Base-by-base conservation (phyloP, 2,113 vertebrate genomes). In the Tauraco erythrolophus region DNA sequence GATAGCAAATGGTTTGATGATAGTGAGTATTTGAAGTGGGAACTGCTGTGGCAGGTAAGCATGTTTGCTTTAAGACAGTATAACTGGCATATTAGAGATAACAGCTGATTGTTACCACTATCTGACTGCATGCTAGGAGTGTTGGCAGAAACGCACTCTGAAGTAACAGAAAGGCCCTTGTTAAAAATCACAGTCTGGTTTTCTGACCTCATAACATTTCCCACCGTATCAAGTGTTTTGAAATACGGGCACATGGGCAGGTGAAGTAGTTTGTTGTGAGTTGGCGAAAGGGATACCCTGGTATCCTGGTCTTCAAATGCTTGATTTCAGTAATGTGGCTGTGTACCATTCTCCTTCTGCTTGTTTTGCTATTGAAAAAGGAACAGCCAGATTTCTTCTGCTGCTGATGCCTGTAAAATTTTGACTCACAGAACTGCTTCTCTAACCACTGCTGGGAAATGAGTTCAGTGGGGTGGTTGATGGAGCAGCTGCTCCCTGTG, bases 361-460 rank as follows among this genome's bases (percentile, higher is more conserved):
- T 48, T 58, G 48, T 91, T 92, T 82, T 81, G 77, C 77, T 94
- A 0, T 21, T 88, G 84, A 84, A 65, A 72, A 84, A 91, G 45
- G 62, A 95, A 33, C 57, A 54, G 81, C 61, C 77, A 89, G 94
- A 69, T 95, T 96, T 96, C 64, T 88, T 57, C 53, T 91, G 66
- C 60, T 97, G 97, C 94, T 97, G 96, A 93, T 94, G 93, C 81
- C 84, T 96, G 14, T 94, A 91, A 97, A 97, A 97, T 96, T 94
- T 80, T 92, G 89, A 85, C 87, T 94, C 4, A 0, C 61, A 84
- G 95, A 97, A 97, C 80, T 97, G 97, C 97, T 97, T 97, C 80
- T 91, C 74, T 95, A 94, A 91, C 94, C 94, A 89, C 96, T 96
- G 89, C 77, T 96, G 96, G 94, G 96, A 97, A 91, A 91, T 97